phyloP scores from a whole-genome alignment of 2,888 invertebrate species.

The Allacma fusca region DNA sequence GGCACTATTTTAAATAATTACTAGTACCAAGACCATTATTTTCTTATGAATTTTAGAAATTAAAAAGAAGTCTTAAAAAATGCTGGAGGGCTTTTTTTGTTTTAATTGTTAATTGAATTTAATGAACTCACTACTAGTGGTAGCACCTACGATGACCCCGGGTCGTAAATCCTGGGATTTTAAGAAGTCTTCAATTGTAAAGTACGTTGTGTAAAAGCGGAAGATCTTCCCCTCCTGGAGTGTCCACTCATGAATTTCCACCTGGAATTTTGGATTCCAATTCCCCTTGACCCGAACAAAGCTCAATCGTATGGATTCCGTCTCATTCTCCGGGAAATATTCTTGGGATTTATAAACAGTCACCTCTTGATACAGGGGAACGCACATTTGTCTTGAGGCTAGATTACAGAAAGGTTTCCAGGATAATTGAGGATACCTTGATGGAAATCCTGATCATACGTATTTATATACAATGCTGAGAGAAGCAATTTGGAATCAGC shows the following conservation, averaged over 20 bases:
- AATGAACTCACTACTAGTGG: constrained; percentile 26
- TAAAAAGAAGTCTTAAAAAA: too few species aligned
- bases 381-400: constrained; percentile 47
- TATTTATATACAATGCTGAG: too few species aligned
- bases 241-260: constrained; percentile 62
- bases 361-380: constrained; percentile 56
- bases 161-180: constrained; percentile 16
- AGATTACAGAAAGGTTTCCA: too few species aligned
- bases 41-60: too few species aligned
- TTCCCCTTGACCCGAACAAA: constrained; percentile 42
- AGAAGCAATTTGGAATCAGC: too few species aligned
- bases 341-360: constrained; percentile 55
- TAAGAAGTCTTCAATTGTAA: constrained; percentile 41
- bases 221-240: constrained; percentile 59
- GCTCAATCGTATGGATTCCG: constrained; percentile 50
- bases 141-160: constrained; percentile 26
- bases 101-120: too few species aligned
- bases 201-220: constrained; percentile 56
- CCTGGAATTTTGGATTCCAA: constrained; percentile 50
- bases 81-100: too few species aligned
- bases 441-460: too few species aligned
- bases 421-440: too few species aligned
- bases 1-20: too few species aligned
- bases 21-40: too few species aligned
- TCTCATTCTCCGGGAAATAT: constrained; percentile 52